These are phyloP conservation scores for Augochlorella aurata DNA, from an alignment of 2,888 invertebrate genomes.

Conservation along the genomic window DNA sequence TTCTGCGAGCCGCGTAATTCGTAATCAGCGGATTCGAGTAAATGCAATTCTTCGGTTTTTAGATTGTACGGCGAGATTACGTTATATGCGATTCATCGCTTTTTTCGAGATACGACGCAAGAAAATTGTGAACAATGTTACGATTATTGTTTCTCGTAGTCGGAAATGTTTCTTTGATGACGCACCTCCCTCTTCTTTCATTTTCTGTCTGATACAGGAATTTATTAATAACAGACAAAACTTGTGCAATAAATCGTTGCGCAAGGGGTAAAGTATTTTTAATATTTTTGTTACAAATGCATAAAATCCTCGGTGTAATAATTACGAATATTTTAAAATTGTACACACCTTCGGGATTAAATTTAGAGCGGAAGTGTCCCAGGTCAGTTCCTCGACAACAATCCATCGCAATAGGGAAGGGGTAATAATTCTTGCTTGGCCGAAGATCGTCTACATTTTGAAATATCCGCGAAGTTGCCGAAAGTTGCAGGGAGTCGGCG, in stretches of 20 bases:
- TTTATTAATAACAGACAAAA: too few relatives aligned
- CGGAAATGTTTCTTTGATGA: not conserved
- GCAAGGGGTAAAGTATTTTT: too few relatives aligned
- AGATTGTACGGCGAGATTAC: not conserved
- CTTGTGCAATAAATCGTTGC: too few relatives aligned
- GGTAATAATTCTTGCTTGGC: not conserved
- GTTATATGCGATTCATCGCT: not conserved
- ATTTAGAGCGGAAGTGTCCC: not conserved
- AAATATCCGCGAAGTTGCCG: not conserved
- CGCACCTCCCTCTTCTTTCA: too few relatives aligned
- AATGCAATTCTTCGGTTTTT: not conserved
- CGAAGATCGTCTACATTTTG: not conserved
- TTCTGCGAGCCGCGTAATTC: not conserved
- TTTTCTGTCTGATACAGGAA: too few relatives aligned
- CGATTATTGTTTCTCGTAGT: not conserved
- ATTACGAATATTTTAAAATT: not conserved
- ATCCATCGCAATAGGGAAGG: too few relatives aligned
- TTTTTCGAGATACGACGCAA: not conserved
- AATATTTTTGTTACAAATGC: too few relatives aligned
- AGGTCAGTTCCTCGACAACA: not conserved
- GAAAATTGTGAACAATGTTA: not conserved
- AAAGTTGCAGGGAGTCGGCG: not conserved
- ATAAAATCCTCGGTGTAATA: too few relatives aligned
- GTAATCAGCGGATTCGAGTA: not conserved
- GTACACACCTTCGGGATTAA: not conserved